A percentile compares a stretch with the other conserved stretches of the same genome.
phyloP scores from a whole-genome alignment of 1,140 invertebrate species.

The Ptiloglossa arizonensis region DNA sequence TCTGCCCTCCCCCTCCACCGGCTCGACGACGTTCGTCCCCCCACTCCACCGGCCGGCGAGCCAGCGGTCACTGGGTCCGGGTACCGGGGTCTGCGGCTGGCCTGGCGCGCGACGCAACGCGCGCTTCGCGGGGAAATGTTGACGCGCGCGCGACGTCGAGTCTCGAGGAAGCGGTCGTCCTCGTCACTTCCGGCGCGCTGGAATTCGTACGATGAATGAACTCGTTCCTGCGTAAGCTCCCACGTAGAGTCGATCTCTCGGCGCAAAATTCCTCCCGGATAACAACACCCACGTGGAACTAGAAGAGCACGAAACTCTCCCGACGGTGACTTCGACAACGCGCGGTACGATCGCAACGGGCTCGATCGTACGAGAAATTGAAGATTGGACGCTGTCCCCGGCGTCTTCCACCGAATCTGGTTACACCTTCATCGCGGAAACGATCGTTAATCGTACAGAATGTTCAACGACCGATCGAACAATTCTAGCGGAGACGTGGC shows the following conservation, averaged over 20 bases:
- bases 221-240: slow-evolving; percentile 59
- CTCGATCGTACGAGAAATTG: too few species aligned
- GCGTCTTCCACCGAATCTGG: not conserved
- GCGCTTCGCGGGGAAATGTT: not conserved
- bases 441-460: slow-evolving; percentile 34
- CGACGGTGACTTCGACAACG: slow-evolving; percentile 2
- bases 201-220: slow-evolving; percentile 62
- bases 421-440: not conserved
- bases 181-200: slow-evolving; percentile 62
- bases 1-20: slow-evolving; percentile 11
- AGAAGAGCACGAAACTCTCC: not conserved
- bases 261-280: slow-evolving; percentile 50
- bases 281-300: slow-evolving; percentile 65
- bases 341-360: too few species aligned
- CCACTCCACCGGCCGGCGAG: too few species aligned
- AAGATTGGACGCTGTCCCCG: too few species aligned
- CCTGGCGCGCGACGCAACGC: not conserved
- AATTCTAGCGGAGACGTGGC: slow-evolving; percentile 20
- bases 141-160: slow-evolving; percentile 5
- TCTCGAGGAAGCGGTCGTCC: slow-evolving; percentile 39
- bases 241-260: slow-evolving; percentile 50
- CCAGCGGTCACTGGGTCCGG: not conserved
- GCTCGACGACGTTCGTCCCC: too few species aligned
- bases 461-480: slow-evolving; percentile 39
- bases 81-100: not conserved